A percentile compares a stretch with the other conserved stretches of the same genome.
phyloP scores from a whole-genome alignment of 2,888 invertebrate species.

The Norana najaformis region DNA sequence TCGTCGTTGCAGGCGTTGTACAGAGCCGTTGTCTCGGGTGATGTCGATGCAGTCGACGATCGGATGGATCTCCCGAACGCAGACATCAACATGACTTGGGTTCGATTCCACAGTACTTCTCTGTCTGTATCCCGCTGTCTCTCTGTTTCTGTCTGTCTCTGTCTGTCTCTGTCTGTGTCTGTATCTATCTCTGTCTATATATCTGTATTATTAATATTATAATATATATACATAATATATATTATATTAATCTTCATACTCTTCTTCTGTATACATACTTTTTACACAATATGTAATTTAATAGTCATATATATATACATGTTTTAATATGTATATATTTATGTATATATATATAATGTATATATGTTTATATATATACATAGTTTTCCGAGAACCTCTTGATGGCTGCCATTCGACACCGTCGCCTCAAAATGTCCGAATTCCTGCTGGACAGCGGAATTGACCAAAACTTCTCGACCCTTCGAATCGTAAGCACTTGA shows the following conservation, averaged over 20 bases:
- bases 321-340: not conserved
- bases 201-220: too few species aligned
- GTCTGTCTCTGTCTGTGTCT: too few species aligned
- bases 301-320: not conserved
- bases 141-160: too few species aligned
- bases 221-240: too few species aligned
- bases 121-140: too few species aligned
- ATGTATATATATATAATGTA: not conserved
- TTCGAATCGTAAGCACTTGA: slow-evolving; percentile 48
- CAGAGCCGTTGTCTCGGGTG: not conserved
- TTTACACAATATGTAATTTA: not conserved
- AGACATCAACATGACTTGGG: slow-evolving; percentile 13
- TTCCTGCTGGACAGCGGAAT: slow-evolving; percentile 60
- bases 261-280: too few species aligned
- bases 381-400: slow-evolving; percentile 59
- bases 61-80: not conserved
- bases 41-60: not conserved
- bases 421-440: slow-evolving; percentile 53
- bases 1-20: not conserved
- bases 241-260: too few species aligned
- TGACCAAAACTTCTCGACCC: slow-evolving; percentile 49
- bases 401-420: slow-evolving; percentile 56
- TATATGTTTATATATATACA: not conserved
- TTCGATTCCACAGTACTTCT: not conserved
- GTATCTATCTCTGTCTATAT: too few species aligned